These are phyloP conservation scores for Stichopus horrens DNA, from an alignment of 53 echinoderm and acorn worm genomes.

Conservation along the genomic window DNA sequence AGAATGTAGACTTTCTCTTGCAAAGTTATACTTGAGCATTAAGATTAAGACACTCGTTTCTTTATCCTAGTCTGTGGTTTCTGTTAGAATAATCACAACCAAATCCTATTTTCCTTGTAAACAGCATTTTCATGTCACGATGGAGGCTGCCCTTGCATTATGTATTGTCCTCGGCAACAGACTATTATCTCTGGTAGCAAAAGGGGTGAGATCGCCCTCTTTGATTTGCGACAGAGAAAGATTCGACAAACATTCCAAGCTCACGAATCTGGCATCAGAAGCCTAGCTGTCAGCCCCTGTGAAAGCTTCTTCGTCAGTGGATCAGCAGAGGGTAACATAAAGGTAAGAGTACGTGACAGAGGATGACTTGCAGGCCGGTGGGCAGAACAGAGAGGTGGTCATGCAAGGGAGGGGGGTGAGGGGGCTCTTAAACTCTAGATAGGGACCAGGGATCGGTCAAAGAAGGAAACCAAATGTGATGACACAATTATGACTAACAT, in stretches of 20 bases:
- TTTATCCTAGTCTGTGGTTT: neutral
- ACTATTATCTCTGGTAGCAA: slow-evolving; percentile 93
- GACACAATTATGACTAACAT: too few species aligned
- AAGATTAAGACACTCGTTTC: neutral
- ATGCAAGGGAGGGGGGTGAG: too few species aligned
- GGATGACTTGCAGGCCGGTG: too few species aligned
- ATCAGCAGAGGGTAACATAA: slow-evolving; percentile 96
- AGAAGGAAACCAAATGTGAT: too few species aligned
- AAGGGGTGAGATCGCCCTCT: slow-evolving; percentile 87
- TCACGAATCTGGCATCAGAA: slow-evolving; percentile 87
- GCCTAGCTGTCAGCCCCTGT: slow-evolving; percentile 83
- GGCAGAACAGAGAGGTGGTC: too few species aligned
- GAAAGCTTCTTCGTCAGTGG: slow-evolving; percentile 95
- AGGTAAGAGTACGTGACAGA: slow-evolving; percentile 50
- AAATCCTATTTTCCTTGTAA: neutral
- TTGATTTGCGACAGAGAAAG: slow-evolving; percentile 89
- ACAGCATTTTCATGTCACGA: slow-evolving; percentile 93
- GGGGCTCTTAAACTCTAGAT: too few species aligned
- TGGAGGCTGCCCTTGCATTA: slow-evolving; percentile 84
- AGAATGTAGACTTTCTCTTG: too few species aligned
- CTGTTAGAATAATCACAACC: neutral
- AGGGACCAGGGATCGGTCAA: too few species aligned
- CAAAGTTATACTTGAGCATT: too few species aligned
- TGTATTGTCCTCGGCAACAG: slow-evolving; percentile 92
- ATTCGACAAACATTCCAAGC: slow-evolving; percentile 96